phyloP scores from a whole-genome alignment of 2,797 vertebrate genomes.

The Syncerus caffer region DNA sequence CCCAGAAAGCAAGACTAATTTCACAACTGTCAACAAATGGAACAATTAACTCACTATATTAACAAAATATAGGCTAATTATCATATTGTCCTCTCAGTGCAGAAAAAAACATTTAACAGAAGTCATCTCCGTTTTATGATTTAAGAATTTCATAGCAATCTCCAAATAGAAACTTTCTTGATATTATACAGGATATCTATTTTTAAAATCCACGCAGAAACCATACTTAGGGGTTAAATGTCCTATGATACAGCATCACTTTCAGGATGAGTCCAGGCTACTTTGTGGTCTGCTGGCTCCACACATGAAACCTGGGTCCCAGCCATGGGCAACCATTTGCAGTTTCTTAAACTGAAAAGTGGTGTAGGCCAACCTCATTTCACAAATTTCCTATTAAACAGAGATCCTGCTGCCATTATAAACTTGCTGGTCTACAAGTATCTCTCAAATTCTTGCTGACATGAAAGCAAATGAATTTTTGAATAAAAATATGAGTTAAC shows the following conservation, averaged over 20 bases:
- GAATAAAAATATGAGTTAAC: not conserved
- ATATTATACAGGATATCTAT: not conserved
- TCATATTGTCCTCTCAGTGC: not conserved
- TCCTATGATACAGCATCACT: not conserved
- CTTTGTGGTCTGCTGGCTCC: not conserved
- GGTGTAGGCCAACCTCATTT: not conserved
- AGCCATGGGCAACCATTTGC: not conserved
- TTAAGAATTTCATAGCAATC: not conserved
- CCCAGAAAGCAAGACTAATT: not conserved
- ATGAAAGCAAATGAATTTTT: conserved; percentile 30
- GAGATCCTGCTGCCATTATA: not conserved
- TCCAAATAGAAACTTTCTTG: not conserved
- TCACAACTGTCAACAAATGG: not conserved
- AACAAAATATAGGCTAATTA: not conserved
- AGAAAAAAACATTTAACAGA: not conserved
- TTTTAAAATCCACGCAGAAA: not conserved
- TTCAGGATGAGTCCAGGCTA: not conserved
- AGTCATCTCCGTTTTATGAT: not conserved
- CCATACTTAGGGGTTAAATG: not conserved
- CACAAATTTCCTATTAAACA: not conserved
- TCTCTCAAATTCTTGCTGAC: not conserved
- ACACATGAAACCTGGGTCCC: not conserved
- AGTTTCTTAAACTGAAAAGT: not conserved
- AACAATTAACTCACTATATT: not conserved
- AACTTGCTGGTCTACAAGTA: not conserved